Evolutionary conservation across 2,888 invertebrate genomes (phyloP), one percentile per base, ranked within the genome.

Genomic region (Mylabris sibirica): DNA sequence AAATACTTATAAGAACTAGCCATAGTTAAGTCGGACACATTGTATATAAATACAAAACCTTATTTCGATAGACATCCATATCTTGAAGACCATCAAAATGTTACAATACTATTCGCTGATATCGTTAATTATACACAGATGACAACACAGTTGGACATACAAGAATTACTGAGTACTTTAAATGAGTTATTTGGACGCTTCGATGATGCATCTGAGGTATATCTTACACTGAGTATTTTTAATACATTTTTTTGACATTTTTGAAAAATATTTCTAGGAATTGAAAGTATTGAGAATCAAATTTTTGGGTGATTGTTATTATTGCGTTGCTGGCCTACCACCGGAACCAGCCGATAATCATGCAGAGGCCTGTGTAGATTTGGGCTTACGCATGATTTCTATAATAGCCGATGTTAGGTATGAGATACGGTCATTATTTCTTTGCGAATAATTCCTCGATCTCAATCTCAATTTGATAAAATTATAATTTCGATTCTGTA

Each of bases 271-370:
- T 59, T 85, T 86, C 70, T 81, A 91, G 90, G 89, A 91, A 76
- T 88, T 92, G 73, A 90, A 92, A 75, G 94, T 94, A 0, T 86
- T 96, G 65, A 87, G 97, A 64, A 97, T 97, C 65, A 97, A 97
- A 82, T 95, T 97, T 79, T 88, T 97, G 70, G 97, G 97, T 0
- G 97, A 97, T 79, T 97, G 97, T 80, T 97, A 97, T 82, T 97
- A 97, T 83, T 96, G 96, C 79, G 95, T 96, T 2, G 93, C 94
- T 49, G 97, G 97, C 0, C 89, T 97, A 64, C 95, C 95, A 0
- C 83, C 84, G 6, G 76, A 82, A 63, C 91, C 92, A 0, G 92
- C 90, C 71, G 87, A 88, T 1, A 89, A 92, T 68, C 97, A 97
- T 80, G 97, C 97, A 0, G 93, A 93, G 80, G 95, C 95, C 82